Base-by-base conservation (phyloP, 2,113 vertebrate species). In the Herpetotheres cachinnans region DNA sequence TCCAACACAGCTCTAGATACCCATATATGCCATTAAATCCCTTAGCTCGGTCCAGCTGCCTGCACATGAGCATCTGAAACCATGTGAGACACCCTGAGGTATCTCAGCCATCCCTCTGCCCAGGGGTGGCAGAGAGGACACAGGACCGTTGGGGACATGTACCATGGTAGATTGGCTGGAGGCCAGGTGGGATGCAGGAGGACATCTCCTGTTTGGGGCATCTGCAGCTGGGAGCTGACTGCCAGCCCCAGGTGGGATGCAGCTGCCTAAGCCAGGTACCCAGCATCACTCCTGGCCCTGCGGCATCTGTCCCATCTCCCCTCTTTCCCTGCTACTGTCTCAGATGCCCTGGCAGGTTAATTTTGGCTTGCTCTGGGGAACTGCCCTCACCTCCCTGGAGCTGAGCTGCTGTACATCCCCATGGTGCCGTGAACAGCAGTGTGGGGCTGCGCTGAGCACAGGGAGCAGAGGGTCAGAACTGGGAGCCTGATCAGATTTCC, bases 261-360 rank as follows among this genome's bases (percentile, higher is more conserved):
- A 66, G 30, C n/a, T 47, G n/a, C 40, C 59, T 17, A 19, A 70
- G 18, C 36, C 36, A 19, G 36, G 47, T 47, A 26, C 62, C 29
- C 47, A 40, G 10, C 58, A 46, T 20, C 58, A 8, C 22, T 49
- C 42, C 36, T 20, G 26, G 56, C 17, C 56, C 27, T 78, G 12
- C 0, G 0, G 36, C 18, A 14, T 42, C 42, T 42, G 24, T 11
- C 34, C 25, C 21, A 3, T 9, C 29, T 9, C n/a, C 24, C 30
- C 46, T 47, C 44, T n/a, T 46, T 52, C 69, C 19, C 38, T 40
- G 38, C 42, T 34, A 36, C 66, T 58, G 32, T n/a, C 74, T 67
- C 29, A 9, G 36, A 30, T n/a, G 21, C n/a, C 19, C 50, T 14
- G 11, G 52, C 5, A 40, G 52, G 55, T 52, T 73, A 20, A 20